Evolutionary conservation across 2,797 vertebrate genomes (phyloP).

Genomic region (Allobates femoralis): DNA sequence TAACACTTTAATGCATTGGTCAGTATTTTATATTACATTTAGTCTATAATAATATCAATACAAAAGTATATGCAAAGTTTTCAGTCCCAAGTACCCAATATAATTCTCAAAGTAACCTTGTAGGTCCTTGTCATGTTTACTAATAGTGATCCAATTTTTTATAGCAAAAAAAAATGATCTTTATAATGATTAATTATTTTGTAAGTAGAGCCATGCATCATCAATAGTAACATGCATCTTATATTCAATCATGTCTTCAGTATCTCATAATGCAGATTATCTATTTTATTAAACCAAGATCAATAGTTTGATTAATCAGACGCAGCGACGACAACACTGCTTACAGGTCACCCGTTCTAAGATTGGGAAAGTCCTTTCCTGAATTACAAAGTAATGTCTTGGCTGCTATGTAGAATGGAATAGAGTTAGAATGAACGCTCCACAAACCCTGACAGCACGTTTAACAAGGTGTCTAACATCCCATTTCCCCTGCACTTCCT

Average conservation of each 20-base stretch:
- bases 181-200: neutral
- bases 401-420: slow-evolving; percentile 78
- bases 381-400: slow-evolving; percentile 77
- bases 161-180: neutral
- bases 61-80: no score
- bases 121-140: neutral
- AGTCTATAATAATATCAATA: no score
- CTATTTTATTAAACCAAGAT: neutral
- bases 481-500: slow-evolving; percentile 86
- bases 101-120: no score
- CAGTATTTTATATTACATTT: no score
- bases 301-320: neutral
- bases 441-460: slow-evolving; percentile 88
- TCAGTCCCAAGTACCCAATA: no score
- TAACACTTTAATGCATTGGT: no score
- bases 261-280: neutral
- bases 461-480: slow-evolving; percentile 94
- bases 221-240: neutral
- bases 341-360: slow-evolving; percentile 4
- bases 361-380: slow-evolving; percentile 57
- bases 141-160: neutral
- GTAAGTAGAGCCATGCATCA: neutral
- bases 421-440: slow-evolving; percentile 87
- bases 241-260: neutral
- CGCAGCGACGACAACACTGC: neutral